A percentile compares a stretch with the other conserved stretches of the same genome.
Conservation (phyloP, 2,113 vertebrate species). For the Pseudolaguvia tuberculata region DNA sequence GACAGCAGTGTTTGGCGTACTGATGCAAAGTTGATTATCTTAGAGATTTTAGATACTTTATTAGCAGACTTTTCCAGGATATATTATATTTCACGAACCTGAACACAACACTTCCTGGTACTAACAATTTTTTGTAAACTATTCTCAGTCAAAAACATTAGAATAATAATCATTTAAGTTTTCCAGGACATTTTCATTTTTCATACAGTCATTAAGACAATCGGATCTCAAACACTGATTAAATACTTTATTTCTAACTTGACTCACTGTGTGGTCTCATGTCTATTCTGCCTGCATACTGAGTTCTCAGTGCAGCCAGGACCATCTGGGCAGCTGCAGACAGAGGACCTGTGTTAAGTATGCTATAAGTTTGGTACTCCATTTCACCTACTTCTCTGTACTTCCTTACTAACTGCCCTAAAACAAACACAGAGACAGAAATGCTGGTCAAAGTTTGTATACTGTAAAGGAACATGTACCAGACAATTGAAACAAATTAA, state of each 20-base stretch:
- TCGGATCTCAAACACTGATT: neutral
- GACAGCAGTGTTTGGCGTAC: neutral
- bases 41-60: neutral
- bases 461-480: neutral
- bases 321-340: slow-evolving; percentile 78
- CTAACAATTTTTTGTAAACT: no score
- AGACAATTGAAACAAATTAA: neutral
- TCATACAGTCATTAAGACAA: no score
- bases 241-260: neutral
- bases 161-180: no score
- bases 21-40: no score
- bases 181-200: no score
- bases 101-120: no score
- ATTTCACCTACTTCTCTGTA: slow-evolving; percentile 54
- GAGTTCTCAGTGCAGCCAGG: slow-evolving; percentile 72
- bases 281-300: slow-evolving; percentile 45
- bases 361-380: slow-evolving; percentile 59
- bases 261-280: slow-evolving; percentile 60
- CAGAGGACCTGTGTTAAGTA: slow-evolving; percentile 67
- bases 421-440: neutral
- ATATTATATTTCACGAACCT: no score
- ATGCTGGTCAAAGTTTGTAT: no score
- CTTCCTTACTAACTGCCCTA: slow-evolving; percentile 26
- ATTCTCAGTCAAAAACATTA: no score
- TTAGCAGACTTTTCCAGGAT: neutral